phyloP scores from a whole-genome alignment of 2,797 vertebrate species.

The Rhynchotus rufescens region DNA sequence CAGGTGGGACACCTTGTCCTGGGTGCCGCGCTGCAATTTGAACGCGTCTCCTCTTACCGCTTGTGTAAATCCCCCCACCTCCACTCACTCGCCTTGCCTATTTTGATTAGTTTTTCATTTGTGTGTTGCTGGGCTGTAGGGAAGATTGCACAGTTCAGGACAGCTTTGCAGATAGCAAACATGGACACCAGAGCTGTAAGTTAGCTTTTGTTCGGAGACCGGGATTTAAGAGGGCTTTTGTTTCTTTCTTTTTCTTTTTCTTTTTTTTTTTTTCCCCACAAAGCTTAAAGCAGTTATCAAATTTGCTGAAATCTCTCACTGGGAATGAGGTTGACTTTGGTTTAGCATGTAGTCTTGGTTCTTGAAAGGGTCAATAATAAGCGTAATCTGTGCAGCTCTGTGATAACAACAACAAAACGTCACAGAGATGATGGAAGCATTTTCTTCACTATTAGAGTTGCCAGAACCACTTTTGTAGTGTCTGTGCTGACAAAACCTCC shows the following conservation, averaged over 20 bases:
- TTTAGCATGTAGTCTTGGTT: not conserved
- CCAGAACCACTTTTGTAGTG: not conserved
- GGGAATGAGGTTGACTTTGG: not conserved
- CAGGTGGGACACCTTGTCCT: not conserved
- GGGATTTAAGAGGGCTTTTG: not conserved
- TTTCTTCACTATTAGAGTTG: not conserved
- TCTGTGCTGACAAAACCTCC: not conserved
- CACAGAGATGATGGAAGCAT: not conserved
- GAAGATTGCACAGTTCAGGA: not conserved
- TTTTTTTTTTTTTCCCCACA: not conserved
- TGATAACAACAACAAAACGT: not conserved
- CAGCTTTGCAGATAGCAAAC: not conserved
- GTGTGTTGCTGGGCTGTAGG: not conserved
- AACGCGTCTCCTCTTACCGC: not conserved
- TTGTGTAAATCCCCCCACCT: too few relatives aligned
- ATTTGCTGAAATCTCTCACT: not conserved
- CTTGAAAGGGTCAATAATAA: not conserved
- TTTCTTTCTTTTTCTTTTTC: accelerated
- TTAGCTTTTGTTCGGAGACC: not conserved
- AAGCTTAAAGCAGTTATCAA: too few relatives aligned
- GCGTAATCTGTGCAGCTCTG: not conserved
- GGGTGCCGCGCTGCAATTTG: not conserved
- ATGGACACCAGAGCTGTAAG: accelerated
- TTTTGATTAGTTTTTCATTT: not conserved
- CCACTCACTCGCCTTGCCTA: not conserved